Base-by-base conservation (phyloP, 2,113 vertebrate species). In the Sturnus vulgaris region DNA sequence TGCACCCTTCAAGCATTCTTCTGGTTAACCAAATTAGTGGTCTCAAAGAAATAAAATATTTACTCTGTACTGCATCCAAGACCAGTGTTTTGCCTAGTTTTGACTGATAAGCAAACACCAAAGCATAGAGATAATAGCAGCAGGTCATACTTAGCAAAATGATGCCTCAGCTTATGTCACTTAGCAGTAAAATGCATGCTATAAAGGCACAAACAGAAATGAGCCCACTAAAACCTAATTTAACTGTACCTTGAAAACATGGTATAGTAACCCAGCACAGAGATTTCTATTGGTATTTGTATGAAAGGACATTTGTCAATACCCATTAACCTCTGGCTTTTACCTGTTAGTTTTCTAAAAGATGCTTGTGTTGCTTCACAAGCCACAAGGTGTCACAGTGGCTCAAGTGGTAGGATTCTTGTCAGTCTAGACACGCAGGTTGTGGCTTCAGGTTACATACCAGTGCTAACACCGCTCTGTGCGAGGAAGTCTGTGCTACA, bases 351-450 rank as follows among this genome's bases (percentile, higher is more conserved):
- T 81, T 82, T 91, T 49, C 53, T 46, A 59, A 84, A 83, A 59
- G 57, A 73, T 33, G 73, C 63, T 40, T 40, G 8, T n/a, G 55
- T 53, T 81, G 85, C 82, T 86, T 82, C 52, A 16, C 21, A 73
- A 96, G 72, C 90, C 92, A 91, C 93, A 57, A 90, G 83, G 90
- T 93, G 91, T 96, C 96, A 90, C 73, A 83, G 94, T 77, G 80
- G 65, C 94, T 96, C 94, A 84, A 23, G 5, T 28, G 80, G 95
- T 88, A 85, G 81, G 57, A 90, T 69, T 90, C 53, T 96, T 94
- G 91, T 90, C 92, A 94, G 88, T 96, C 83, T 35, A 88, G 82
- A 93, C 93, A 93, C 20, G 10, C 85, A 90, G 69, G 71, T 78
- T 82, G 81, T 76, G 83, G 52, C 87, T 90, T 86, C 56, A 53